phyloP scores from a whole-genome alignment of 2,888 invertebrate species.

The Druceiella hillmani region DNA sequence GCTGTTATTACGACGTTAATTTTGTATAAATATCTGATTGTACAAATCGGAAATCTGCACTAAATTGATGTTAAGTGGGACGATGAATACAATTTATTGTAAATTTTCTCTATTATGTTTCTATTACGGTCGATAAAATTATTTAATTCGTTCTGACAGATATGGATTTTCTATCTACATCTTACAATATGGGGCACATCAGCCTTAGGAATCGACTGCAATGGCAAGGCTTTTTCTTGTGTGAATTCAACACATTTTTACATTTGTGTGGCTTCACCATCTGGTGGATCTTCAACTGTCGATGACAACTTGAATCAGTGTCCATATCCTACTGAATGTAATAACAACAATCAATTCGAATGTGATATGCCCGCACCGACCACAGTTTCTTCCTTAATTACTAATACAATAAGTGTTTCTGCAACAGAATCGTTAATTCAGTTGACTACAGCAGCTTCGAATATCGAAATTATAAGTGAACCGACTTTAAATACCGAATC shows the following conservation, averaged over 20 bases:
- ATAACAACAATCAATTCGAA: slow-evolving; percentile 34
- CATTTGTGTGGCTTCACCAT: slow-evolving; percentile 46
- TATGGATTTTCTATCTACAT: too few relatives aligned
- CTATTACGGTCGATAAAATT: too few relatives aligned
- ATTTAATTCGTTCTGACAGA: too few relatives aligned
- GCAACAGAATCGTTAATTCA: slow-evolving; percentile 16
- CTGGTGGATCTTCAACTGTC: slow-evolving; percentile 37
- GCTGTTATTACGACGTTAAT: too few relatives aligned
- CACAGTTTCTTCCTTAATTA: slow-evolving; percentile 24
- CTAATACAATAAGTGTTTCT: slow-evolving; percentile 20
- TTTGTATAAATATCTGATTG: too few relatives aligned
- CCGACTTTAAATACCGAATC: background rate
- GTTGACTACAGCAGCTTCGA: slow-evolving; percentile 13
- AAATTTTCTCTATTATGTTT: too few relatives aligned
- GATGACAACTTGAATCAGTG: slow-evolving; percentile 39
- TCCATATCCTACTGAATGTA: slow-evolving; percentile 36
- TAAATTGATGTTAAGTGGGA: too few relatives aligned
- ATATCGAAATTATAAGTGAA: background rate
- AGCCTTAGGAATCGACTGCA: slow-evolving; percentile 35
- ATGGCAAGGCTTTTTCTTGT: slow-evolving; percentile 45
- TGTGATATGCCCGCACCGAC: slow-evolving; percentile 34
- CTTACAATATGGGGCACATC: too few relatives aligned
- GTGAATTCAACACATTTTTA: slow-evolving; percentile 44
- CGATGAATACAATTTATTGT: too few relatives aligned
- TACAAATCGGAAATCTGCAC: too few relatives aligned